Evolutionary conservation across 2,888 invertebrate species (phyloP), one percentile per base, ranked within the genome.

Genomic region (Eupithecia subumbrata): DNA sequence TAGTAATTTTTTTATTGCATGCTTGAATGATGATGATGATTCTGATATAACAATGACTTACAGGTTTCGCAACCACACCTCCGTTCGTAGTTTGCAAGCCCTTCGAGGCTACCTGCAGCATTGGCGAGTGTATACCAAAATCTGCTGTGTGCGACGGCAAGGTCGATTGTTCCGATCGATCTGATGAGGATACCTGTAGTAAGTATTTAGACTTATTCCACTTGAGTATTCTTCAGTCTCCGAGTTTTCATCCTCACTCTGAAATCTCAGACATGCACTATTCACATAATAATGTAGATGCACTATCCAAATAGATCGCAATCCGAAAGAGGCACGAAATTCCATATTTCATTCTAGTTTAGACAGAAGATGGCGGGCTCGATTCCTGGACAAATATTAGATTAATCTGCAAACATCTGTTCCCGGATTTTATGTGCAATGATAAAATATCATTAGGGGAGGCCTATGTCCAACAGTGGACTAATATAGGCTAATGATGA

Each of bases 111-210:
- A 98, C 98, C 0, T 99, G 99, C 87, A 96, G 96, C 78, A 98
- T 98, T 86, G 98, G 98, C 69, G 97, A 98, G 83, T 99, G 99
- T 87, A 98, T 99, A 80, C 96, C 97, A 0, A 97, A 97, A 88
- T 93, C 96, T 25, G 96, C 96, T 73, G 96, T 98, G 30, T 98
- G 98, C 85, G 96, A 98, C 85, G 97, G 96, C 12, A 95, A 95
- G 63, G 91, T 92, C n/a, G 97, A 98, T 86, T 98, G 98, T 84
- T 90, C 95, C 1, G 99, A 99, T 91, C 96, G 97, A 66, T 98
- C 98, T 0, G 99, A 99, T 89, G 99, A 99, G 94, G 96, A 96
- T 80, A 96, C 97, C 85, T 99, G 99, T 95, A 96, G 98, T 97
- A 95, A 96, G 96, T 96, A 40, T 67, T n/a, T 63, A 14, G 2